Base-by-base conservation (phyloP, 2,888 invertebrate species). In the Drosophila leonis region DNA sequence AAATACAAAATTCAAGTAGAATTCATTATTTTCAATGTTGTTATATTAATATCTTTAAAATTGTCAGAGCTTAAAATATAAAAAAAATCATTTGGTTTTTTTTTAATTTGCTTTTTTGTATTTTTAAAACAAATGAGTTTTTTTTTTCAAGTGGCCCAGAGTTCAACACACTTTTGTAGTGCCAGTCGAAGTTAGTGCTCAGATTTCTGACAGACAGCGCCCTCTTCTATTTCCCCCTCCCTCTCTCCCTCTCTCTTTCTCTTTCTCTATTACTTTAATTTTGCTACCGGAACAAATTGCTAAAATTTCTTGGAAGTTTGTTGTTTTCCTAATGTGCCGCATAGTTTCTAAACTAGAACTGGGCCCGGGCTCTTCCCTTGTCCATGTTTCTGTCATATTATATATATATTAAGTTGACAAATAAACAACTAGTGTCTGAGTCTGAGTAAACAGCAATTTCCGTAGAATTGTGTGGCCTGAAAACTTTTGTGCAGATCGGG, bases 271-370 rank as follows among this genome's bases (percentile, higher is more conserved):
- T 35, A 66, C 59, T 48, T 67, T 67, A 55, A 65, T 65, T 65
- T 72, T 75, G 68, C 82, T 85, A 78, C 84, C 84, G 83, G 86
- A 84, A 84, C 84, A 83, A 85, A 82, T 81, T 86, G 69, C 77
- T 82, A 41, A 68, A 72, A 76, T 63, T 84, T 84, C 86, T 73
- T 67, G 65, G 86, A 84, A 84, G 55, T 65, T 69, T 70, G 13
- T 52, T 66, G 37, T 52, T 72, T 71, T 65, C 63, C 42, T 57
- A 77, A 75, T 72, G 48, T 67, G 61, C 64, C 75, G 63, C 75
- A 63, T 55, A 66, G 51, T 73, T 46, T 52, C 4, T 68, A 29
- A 64, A 39, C 48, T 48, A 49, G 18, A 49, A 27, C 37, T 24
- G 20, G 37, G n/a, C n/a, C 35, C 35, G 29, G 39, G 18, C 13